Evolutionary conservation across 1,140 invertebrate genomes (phyloP).

Genomic region (Belonocnema kinseyi): DNA sequence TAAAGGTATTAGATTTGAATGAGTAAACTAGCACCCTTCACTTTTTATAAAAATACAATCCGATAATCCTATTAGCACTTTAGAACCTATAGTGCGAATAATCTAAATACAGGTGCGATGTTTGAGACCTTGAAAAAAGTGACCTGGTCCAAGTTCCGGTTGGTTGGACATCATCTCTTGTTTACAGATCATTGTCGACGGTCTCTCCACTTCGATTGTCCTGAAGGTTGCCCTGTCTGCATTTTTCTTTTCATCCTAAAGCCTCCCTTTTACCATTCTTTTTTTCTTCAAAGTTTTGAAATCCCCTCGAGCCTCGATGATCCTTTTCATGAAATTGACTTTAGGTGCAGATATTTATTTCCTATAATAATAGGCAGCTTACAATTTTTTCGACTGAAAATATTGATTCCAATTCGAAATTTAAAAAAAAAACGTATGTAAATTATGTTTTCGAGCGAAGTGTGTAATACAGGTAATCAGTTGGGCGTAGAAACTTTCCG

Average conservation of each 20-base stretch:
- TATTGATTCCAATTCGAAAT: constrained; percentile 5
- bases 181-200: constrained; percentile 48
- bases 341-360: not conserved
- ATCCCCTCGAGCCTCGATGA: not conserved
- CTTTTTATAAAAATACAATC: constrained; percentile 40
- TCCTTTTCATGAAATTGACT: not conserved
- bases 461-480: not conserved
- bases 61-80: constrained; percentile 61
- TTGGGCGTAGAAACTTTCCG: not conserved
- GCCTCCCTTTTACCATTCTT: not conserved
- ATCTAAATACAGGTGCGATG: constrained; percentile 56
- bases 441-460: constrained; percentile 29
- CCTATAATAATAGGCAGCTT: too few species aligned
- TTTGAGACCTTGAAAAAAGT: constrained; percentile 28
- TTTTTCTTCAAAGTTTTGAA: constrained; percentile 1
- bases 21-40: constrained; percentile 36
- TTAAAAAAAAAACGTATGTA: not conserved
- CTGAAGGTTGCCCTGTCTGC: not conserved
- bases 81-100: constrained; percentile 40
- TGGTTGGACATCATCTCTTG: constrained; percentile 38
- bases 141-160: constrained; percentile 39
- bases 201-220: too few species aligned
- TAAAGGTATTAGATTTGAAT: constrained; percentile 41
- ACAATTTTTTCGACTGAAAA: too few species aligned
- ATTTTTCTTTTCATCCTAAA: not conserved